Evolutionary conservation across 2,888 invertebrate species (phyloP), one percentile per base, ranked within the genome.

Genomic region (Drepana falcataria): DNA sequence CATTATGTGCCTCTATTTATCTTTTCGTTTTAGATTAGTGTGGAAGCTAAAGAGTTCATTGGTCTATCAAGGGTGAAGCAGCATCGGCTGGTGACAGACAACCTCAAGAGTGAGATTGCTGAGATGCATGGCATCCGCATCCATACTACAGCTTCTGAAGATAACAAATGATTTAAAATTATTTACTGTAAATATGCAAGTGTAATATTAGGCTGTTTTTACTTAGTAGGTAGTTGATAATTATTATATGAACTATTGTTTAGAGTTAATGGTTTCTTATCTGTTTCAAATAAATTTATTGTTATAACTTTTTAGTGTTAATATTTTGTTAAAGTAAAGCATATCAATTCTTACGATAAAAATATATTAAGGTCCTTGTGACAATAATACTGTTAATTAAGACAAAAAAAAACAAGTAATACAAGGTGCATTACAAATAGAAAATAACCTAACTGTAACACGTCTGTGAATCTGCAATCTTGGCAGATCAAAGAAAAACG

Each of bases 91-190:
- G 94, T 96, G 4, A 96, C 95, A 48, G 93, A 95, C 61, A 92
- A 93, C 3, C 87, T 97, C 48, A 94, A 95, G 73, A 92, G 93
- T 65, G 95, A 96, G 85, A 96, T 97, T 60, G 95, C 95, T 68
- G 93, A 94, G 70, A 96, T 96, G 94, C 97, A 97, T 78, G 97
- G 96, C 5, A 88, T 97, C 53, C 92, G 96, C 61, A 95, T 97
- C 68, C 93, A 94, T 64, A 96, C 96, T 0, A 91, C 92, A 56
- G 83, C 92, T 35, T 87, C 93, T 9, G 61, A 77, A 2, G 56
- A 65, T 4, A 60, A 69, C 35, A 61, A 66, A 47, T 73, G 64
- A 71, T 63, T 56, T 53, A 48, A 37, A 53, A 49, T 52, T 9
- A 55, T 53, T 53, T 55, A 53, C 59, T 63, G 55, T 68, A 60